phyloP scores from a whole-genome alignment of 2,797 vertebrate species.

The Enteromius trimaculatus region DNA sequence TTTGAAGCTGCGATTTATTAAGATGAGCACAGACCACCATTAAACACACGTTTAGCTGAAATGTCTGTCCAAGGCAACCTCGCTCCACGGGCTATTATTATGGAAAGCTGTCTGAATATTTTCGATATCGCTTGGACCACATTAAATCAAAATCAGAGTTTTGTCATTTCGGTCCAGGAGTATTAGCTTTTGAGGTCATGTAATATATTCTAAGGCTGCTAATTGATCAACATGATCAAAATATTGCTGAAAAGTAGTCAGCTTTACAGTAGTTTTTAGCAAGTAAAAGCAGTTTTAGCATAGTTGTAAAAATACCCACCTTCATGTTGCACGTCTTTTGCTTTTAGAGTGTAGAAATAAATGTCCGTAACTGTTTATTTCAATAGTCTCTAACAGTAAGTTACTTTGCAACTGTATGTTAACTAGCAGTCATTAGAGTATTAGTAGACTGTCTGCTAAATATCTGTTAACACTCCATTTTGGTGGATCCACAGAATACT shows the following conservation, averaged over 20 bases:
- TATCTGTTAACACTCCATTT: no score
- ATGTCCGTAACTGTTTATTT: neutral
- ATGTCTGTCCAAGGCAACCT: slow-evolving; percentile 32
- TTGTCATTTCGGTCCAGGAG: neutral
- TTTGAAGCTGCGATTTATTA: slow-evolving; percentile 54
- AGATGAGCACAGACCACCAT: slow-evolving; percentile 37
- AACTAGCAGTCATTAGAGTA: no score
- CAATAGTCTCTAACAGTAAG: no score
- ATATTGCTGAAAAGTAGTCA: neutral
- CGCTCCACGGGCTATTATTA: slow-evolving; percentile 19
- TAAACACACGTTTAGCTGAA: slow-evolving; percentile 46
- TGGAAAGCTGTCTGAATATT: slow-evolving; percentile 6
- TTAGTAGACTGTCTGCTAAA: no score
- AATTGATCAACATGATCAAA: neutral
- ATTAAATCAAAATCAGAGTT: neutral
- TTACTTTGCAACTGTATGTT: no score
- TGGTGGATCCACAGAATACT: no score
- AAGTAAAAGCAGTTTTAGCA: neutral
- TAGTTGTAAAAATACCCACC: neutral
- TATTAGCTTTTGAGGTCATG: neutral
- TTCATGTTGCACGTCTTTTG: neutral
- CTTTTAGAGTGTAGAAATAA: neutral
- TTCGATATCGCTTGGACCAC: neutral
- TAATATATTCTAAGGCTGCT: neutral
- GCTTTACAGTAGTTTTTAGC: neutral